A percentile compares a stretch with the other conserved stretches of the same genome.
These are phyloP conservation scores for Trilocha varians DNA, from an alignment of 2,888 invertebrate genomes.

Conservation along the genomic window DNA sequence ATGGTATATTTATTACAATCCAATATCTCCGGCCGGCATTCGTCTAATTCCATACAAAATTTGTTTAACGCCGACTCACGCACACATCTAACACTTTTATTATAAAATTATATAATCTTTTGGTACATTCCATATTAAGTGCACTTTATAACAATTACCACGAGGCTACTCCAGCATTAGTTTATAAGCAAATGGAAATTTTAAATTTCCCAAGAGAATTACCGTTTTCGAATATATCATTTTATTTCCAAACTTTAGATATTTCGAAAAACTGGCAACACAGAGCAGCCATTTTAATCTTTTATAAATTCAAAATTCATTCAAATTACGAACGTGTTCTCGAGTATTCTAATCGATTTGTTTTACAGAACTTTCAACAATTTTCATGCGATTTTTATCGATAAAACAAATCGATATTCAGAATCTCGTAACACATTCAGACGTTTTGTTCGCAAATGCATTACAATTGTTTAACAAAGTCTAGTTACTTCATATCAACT, in stretches of 20 bases:
- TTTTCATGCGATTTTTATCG: background rate
- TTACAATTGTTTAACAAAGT: background rate
- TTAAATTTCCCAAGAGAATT: conserved; percentile 39
- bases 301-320: conserved; percentile 2
- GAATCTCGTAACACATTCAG: background rate
- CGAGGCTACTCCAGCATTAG: conserved; percentile 45
- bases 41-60: conserved; percentile 61
- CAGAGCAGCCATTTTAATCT: background rate
- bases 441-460: background rate
- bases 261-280: background rate
- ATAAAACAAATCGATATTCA: background rate
- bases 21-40: conserved; percentile 58
- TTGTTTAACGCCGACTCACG: conserved; percentile 54
- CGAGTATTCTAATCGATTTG: background rate
- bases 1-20: conserved; percentile 73
- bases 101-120: conserved; percentile 73
- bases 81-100: conserved; percentile 61
- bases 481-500: background rate
- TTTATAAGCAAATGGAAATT: conserved; percentile 45
- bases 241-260: background rate
- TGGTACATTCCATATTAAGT: conserved; percentile 70
- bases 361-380: background rate
- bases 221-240: background rate
- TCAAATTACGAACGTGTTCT: background rate
- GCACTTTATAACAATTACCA: conserved; percentile 63